Base-by-base conservation (phyloP, 2,113 vertebrate species). In the Laticauda laticaudata region DNA sequence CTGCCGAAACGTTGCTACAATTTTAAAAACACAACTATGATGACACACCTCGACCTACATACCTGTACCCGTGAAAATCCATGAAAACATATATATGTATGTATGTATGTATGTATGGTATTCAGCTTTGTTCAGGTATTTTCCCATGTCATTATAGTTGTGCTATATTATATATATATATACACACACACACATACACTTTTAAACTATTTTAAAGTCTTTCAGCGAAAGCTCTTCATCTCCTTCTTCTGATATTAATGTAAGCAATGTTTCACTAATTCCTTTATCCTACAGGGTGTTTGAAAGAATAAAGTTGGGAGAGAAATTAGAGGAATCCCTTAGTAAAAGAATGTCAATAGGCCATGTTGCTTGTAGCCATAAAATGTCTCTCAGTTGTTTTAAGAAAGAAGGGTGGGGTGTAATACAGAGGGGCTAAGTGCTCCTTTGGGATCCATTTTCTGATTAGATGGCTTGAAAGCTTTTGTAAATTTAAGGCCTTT, bases 401-500 rank as follows among this genome's bases (percentile, higher is more conserved):
- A 61, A 48, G 88, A 92, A 69, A 29, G 48, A 90, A 90, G 87
- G 48, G 45, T 54, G 18, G n/a, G 0, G 0, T 20, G 89, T 89
- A 43, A 85, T 69, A 59, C 43, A 94, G 86, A 92, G 94, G 87
- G 51, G 48, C 94, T 81, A 96, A 91, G 59, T 3, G 93, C 92
- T 95, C 45, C 51, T 95, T 97, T 95, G 92, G 90, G 90, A 97
- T 97, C 97, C 85, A 88, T 90, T 51, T 59, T 57, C 45, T 54
- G 3, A 29, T 92, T 15, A 23, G 94, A 93, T 92, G 91, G 90
- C 86, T 96, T 97, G 94, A 93, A 91, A 96, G 95, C 92, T 94
- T 95, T 93, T 92, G 95, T 96, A 94, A 95, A 97, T 98, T 96
- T 98, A 95, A 43, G 92, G 91, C 75, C 86, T 93, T 93, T 89